Percentiles rank a stretch among this genome's conserved stretches.
Conservation (phyloP, 2,888 invertebrate genomes). For the Cactoblastis cactorum region DNA sequence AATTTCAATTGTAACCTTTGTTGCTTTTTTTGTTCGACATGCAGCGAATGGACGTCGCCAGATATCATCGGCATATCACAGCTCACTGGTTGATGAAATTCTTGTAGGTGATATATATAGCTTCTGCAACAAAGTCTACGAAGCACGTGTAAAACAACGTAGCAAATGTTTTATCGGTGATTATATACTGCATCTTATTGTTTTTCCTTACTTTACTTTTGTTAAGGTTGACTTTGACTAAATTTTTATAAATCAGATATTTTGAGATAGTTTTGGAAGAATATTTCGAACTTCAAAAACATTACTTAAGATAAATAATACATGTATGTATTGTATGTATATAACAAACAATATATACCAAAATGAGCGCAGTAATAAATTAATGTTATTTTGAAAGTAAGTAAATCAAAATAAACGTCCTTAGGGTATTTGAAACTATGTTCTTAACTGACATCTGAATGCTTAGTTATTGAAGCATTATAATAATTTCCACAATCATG, state of each 20-base stretch:
- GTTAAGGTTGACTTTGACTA: too few species aligned
- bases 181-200: too few species aligned
- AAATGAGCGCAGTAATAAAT: constrained; percentile 1
- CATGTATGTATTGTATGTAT: too few species aligned
- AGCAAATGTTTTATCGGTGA: too few species aligned
- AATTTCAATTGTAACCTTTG: constrained; percentile 75
- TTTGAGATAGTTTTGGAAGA: too few species aligned
- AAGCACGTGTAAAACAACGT: too few species aligned
- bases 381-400: neutral
- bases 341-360: too few species aligned
- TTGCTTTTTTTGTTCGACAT: constrained; percentile 63
- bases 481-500: neutral
- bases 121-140: neutral
- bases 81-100: constrained; percentile 73
- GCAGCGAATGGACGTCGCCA: constrained; percentile 57
- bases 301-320: too few species aligned
- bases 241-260: too few species aligned
- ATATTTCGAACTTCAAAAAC: too few species aligned
- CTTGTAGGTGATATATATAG: constrained; percentile 50
- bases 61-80: constrained; percentile 71
- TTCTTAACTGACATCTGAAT: constrained; percentile 1
- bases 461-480: neutral
- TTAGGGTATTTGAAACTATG: neutral
- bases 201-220: too few species aligned
- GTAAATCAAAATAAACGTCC: neutral